Evolutionary conservation across 2,113 vertebrate genomes (phyloP), one percentile per base, ranked within the genome.

Genomic region (Phylloscopus trochilus): DNA sequence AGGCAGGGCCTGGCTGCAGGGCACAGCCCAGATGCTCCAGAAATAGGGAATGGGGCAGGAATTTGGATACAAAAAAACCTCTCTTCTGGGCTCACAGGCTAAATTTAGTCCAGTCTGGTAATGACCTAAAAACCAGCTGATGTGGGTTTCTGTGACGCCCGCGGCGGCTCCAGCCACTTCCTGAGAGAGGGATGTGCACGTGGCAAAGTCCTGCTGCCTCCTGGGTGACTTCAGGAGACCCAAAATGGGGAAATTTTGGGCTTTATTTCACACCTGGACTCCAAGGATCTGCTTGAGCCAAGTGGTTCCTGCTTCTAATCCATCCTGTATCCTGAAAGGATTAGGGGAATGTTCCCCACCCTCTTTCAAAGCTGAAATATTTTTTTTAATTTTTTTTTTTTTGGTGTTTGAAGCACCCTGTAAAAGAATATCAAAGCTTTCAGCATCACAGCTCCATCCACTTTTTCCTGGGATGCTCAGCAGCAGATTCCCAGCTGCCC

Each of bases 101-200:
- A 87, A 91, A 87, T 87, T 90, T 84, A 95, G 88, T 6, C 15
- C 17, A 7, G 78, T 1, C 18, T 85, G 64, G 90, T 69, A 53
- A 91, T 68, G 92, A 93, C 92, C 95, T 85, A 82, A 90, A 92
- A 89, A 84, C 1, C 60, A 30, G 74, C 5, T 51, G 79, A 46
- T 86, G 91, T 58, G 75, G 93, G 58, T 68, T 96, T 84, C 23
- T 59, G 85, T 51, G 85, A 82, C 3, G 21, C 41, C 88, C 13
- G 80, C 8, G 83, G 66, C 81, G 28, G 77, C 81, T 58, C 55
- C 87, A 62, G 52, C 70, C 90, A 41, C 84, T 15, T 66, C 77
- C 78, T 31, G 3, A 16, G 26, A 35, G 52, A 41, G n/a, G 20
- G 46, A 55, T 0, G 7, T 3, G 56, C 30, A 47, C 1, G 5